Base-by-base conservation (phyloP, 2,113 vertebrate species). In the Laterallus jamaicensis region DNA sequence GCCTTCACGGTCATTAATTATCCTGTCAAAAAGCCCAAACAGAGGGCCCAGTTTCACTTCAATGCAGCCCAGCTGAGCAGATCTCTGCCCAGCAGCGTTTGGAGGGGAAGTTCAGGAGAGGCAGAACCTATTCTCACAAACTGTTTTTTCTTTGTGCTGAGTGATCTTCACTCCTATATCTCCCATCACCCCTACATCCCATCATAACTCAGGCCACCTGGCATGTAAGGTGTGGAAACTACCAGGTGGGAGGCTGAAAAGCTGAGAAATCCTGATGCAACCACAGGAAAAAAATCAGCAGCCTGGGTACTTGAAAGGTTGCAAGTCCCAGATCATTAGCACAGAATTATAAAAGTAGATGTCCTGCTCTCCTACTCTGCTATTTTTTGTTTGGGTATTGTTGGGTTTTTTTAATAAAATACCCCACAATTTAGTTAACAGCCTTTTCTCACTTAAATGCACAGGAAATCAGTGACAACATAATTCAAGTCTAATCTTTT, bases 321-420 rank as follows among this genome's bases (percentile, higher is more conserved):
- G 88, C 71, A 82, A 92, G 62, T 15, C 69, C 83, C 85, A 74
- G 58, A 82, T 95, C 6, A 1, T 95, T 59, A 95, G 73, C 3
- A 11, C 11, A 12, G 81, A 82, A 97, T 96, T 91, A 63, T 69
- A 92, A 97, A 97, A 98, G 82, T 94, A 98, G 88, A 80, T 84
- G 85, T 94, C 67, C 80, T 90, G 32, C 66, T 79, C 88, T 95
- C 96, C 60, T 12, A 86, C 15, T 52, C 17, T 31, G 22, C 69
- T 86, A 83, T 40, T 74, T 15, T 4, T 25, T 15, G 12, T 20
- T 8, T 22, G 49, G 19, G 16, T 17, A 4, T 25, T 15, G 11
- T 20, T 8, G 18, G 49, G 20, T 10, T 16, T 32, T 5, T 11
- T 55, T 50, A 10, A 50, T 44, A 86, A 62, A 83, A 32, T 0